Conservation (phyloP, 2,113 vertebrate species). For the Lophura nycthemera region DNA sequence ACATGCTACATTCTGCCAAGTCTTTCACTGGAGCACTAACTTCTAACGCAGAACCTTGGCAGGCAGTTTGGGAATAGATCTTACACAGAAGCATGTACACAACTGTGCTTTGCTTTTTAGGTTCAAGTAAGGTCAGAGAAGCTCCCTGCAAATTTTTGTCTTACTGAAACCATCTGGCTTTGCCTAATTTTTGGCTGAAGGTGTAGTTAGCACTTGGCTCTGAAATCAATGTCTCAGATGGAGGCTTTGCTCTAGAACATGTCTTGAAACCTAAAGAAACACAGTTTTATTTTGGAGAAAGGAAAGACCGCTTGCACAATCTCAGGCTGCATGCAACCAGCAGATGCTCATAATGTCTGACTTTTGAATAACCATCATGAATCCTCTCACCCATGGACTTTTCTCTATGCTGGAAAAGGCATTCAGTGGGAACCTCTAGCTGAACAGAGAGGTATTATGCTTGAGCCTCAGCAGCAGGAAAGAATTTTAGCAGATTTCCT, state of each 20-base stretch:
- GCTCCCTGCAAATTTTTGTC: neutral
- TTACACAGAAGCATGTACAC: neutral
- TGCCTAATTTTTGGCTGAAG: constrained; percentile 7
- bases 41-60: constrained; percentile 26
- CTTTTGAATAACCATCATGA: neutral
- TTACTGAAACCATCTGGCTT: constrained; percentile 27
- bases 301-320: neutral
- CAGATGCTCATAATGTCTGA: neutral
- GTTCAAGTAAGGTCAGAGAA: constrained; percentile 58
- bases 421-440: constrained; percentile 12
- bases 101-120: neutral
- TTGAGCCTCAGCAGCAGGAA: constrained; percentile 42
- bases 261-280: neutral
- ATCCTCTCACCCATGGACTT: neutral
- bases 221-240: neutral
- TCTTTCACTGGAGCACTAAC: neutral
- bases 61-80: constrained; percentile 38
- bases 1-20: neutral
- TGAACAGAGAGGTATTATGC: constrained; percentile 1
- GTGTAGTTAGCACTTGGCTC: neutral
- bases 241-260: neutral
- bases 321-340: neutral
- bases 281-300: neutral
- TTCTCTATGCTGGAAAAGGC: neutral
- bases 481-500: constrained; percentile 68